phyloP scores from a whole-genome alignment of 1,140 invertebrate genomes.

The Bombus waltoni region DNA sequence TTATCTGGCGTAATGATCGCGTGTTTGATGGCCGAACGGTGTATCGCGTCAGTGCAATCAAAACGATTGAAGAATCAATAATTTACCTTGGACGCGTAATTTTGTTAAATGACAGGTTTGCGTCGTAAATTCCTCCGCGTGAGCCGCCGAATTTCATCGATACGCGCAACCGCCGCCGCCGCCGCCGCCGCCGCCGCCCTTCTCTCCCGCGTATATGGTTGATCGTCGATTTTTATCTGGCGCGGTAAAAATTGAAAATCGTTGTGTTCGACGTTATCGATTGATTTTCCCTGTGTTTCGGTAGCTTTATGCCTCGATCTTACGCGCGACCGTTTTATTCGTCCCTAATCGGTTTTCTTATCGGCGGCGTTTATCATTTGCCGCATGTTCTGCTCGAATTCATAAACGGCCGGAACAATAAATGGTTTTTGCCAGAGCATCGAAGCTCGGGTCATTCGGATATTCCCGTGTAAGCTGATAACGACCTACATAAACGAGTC shows the following conservation, averaged over 20 bases:
- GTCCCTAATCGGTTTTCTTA: neutral
- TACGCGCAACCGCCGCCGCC: neutral
- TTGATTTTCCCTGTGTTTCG: neutral
- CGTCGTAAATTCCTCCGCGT: neutral
- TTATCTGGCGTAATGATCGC: constrained; percentile 47
- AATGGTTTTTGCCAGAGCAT: constrained; percentile 64
- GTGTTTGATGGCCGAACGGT: constrained; percentile 3
- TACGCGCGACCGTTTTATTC: constrained; percentile 3
- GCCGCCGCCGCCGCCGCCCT: no score
- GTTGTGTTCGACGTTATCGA: neutral
- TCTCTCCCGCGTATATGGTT: neutral
- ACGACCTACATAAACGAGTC: constrained; percentile 69
- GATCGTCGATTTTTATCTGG: constrained; percentile 9
- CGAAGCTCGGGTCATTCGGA: constrained; percentile 62
- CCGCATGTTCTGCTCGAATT: constrained; percentile 17
- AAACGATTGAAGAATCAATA: constrained; percentile 40
- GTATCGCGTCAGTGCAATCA: constrained; percentile 38
- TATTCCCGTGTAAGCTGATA: constrained; percentile 69
- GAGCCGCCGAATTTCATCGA: neutral
- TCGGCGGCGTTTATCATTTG: constrained; percentile 16
- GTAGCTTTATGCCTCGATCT: neutral
- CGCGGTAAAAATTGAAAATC: neutral
- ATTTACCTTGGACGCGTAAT: constrained; percentile 36
- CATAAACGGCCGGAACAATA: constrained; percentile 60
- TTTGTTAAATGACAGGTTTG: constrained; percentile 24